Percentiles rank a stretch among this genome's conserved stretches.
Evolutionary conservation across 1,140 invertebrate species (phyloP).

Genomic region (Dufourea novaeangliae): DNA sequence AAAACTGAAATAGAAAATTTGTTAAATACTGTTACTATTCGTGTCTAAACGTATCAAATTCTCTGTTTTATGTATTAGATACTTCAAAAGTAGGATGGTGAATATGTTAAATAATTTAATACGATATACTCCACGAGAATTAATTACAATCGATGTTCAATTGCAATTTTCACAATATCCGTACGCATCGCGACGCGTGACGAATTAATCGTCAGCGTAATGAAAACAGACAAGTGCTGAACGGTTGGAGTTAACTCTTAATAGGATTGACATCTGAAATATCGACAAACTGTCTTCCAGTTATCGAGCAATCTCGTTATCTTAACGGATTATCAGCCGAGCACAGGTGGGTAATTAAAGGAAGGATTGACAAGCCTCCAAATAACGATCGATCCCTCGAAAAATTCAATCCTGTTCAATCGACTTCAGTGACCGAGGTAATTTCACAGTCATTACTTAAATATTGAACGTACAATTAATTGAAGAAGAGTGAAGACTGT

Average conservation of each 20-base stretch:
- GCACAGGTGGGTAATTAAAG: not conserved
- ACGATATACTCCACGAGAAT: not conserved
- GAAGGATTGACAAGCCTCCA: not conserved
- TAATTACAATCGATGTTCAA: not conserved
- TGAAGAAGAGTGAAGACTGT: too few species aligned
- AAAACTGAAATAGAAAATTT: too few species aligned
- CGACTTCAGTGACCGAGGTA: too few species aligned
- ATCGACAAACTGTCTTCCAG: slow-evolving; percentile 20
- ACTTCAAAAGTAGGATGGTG: not conserved
- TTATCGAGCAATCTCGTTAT: not conserved
- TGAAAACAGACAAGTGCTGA: not conserved
- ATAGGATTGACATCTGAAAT: not conserved
- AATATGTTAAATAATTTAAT: too few species aligned
- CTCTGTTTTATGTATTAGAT: too few species aligned
- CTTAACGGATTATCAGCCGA: not conserved
- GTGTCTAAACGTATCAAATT: too few species aligned
- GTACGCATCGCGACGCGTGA: not conserved
- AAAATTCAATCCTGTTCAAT: too few species aligned
- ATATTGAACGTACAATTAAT: too few species aligned
- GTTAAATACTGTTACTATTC: too few species aligned
- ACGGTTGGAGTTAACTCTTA: slow-evolving; percentile 1
- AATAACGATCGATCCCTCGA: not conserved
- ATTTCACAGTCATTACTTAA: too few species aligned
- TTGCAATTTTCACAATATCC: not conserved
- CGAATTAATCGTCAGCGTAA: not conserved